These are phyloP conservation scores for Mormyrus lacerda DNA, from an alignment of 2,113 vertebrate genomes.

Conservation along the genomic window DNA sequence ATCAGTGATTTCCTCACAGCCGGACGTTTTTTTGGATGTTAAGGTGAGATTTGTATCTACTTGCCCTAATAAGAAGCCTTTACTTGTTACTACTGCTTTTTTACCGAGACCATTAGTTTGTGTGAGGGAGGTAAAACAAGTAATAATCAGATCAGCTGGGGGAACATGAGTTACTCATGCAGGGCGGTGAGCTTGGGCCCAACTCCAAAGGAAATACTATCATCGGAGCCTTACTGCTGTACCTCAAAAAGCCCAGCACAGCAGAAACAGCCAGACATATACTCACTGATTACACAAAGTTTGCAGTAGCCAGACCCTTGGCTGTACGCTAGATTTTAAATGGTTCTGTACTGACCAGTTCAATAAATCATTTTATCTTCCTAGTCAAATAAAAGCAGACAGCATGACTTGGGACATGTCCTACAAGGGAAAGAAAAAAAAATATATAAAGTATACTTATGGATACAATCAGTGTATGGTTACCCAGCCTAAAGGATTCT, in stretches of 20 bases:
- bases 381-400: conserved; percentile 38
- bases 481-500: neutral
- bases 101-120: neutral
- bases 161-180: conserved; percentile 47
- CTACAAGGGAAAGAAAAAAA: conserved; percentile 37
- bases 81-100: neutral
- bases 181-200: conserved; percentile 43
- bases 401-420: conserved; percentile 38
- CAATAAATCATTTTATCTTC: conserved; percentile 40
- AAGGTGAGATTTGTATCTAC: conserved; percentile 10
- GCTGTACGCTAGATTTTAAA: conserved; percentile 32
- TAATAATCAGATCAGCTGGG: conserved; percentile 53
- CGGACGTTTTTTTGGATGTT: conserved; percentile 22
- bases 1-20: neutral
- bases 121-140: conserved; percentile 26
- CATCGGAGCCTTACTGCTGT: conserved; percentile 29
- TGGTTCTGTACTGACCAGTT: conserved; percentile 41
- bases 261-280: conserved; percentile 29
- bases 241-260: conserved; percentile 27
- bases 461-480: no score
- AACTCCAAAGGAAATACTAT: conserved; percentile 50
- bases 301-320: conserved; percentile 25
- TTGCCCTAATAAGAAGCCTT: neutral
- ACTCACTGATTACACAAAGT: neutral
- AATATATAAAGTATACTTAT: neutral